Conservation (phyloP, 2,888 invertebrate species). For the Callinectes sapidus region DNA sequence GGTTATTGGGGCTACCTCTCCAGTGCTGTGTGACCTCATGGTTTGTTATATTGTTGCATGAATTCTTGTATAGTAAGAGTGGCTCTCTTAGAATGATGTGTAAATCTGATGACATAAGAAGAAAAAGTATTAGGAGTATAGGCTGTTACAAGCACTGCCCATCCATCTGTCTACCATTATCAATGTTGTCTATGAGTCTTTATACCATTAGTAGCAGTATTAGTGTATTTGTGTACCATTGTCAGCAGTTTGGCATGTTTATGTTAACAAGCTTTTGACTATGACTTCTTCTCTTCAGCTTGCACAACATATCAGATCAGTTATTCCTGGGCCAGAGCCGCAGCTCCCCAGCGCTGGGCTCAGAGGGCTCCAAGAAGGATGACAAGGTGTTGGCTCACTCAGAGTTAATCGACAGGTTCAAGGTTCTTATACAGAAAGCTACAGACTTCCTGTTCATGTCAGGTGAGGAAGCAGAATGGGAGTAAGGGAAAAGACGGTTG, state of each 20-base stretch:
- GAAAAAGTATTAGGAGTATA: too few relatives aligned
- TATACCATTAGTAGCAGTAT: background rate
- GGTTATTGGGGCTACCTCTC: background rate
- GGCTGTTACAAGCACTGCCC: too few relatives aligned
- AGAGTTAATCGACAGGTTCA: constrained; percentile 59
- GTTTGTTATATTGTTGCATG: too few relatives aligned
- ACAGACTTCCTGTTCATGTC: constrained; percentile 64
- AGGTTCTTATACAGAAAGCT: constrained; percentile 58
- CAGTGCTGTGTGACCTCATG: too few relatives aligned
- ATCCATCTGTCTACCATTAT: background rate
- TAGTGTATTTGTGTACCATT: background rate
- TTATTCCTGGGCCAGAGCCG: constrained; percentile 53
- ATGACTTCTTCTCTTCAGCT: constrained; percentile 37
- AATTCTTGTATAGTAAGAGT: too few relatives aligned
- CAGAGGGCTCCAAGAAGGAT: constrained; percentile 45
- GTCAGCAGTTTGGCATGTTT: too few relatives aligned
- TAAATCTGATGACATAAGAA: too few relatives aligned
- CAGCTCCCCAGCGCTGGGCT: constrained; percentile 43
- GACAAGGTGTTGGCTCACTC: constrained; percentile 54
- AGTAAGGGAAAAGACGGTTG: background rate
- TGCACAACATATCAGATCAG: constrained; percentile 61
- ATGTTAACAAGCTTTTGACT: background rate
- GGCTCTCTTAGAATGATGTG: too few relatives aligned
- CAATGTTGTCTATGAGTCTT: background rate
- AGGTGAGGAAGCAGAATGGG: constrained; percentile 32